Evolutionary conservation across 2,113 vertebrate genomes (phyloP).

Genomic region (Chaetodon auriga): DNA sequence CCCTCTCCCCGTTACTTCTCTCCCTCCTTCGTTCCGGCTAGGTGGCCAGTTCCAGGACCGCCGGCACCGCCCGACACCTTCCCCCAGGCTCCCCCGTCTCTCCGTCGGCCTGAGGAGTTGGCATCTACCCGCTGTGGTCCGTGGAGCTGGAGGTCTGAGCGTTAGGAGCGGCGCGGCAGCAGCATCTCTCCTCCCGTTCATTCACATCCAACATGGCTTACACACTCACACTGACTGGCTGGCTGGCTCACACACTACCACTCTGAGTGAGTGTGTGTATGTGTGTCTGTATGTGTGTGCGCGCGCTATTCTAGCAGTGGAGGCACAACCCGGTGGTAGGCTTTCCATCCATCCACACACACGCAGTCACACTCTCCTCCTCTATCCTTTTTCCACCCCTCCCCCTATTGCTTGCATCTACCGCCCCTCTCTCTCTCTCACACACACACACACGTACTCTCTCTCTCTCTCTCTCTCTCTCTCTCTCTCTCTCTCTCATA

Average conservation of each 20-base stretch:
- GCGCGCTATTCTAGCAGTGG: constrained; percentile 58
- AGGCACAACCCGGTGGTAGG: constrained; percentile 80
- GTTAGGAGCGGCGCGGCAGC: constrained; percentile 84
- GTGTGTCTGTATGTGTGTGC: constrained; percentile 27
- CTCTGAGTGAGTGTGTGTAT: constrained; percentile 3
- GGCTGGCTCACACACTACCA: constrained; percentile 64
- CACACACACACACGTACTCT: too few species aligned
- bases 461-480: constrained; percentile 38
- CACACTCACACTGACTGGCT: constrained; percentile 67
- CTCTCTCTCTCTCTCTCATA: constrained; percentile 45
- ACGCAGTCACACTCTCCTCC: constrained; percentile 66
- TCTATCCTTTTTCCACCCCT: constrained; percentile 74
- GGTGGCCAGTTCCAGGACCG: constrained; percentile 84
- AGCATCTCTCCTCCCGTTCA: constrained; percentile 84
- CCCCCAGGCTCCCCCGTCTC: constrained; percentile 87
- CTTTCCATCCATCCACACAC: constrained; percentile 73
- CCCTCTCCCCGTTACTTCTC: constrained; percentile 77
- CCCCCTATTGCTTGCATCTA: constrained; percentile 67
- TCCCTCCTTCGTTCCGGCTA: constrained; percentile 81
- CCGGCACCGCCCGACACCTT: constrained; percentile 86
- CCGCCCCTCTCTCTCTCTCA: constrained; percentile 35
- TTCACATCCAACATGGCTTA: constrained; percentile 95
- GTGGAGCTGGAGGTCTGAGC: constrained; percentile 82
- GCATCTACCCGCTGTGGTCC: constrained; percentile 87
- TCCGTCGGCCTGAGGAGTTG: constrained; percentile 84